Base-by-base conservation (phyloP, 2,113 vertebrate genomes). In the Ibidorhyncha struthersii region DNA sequence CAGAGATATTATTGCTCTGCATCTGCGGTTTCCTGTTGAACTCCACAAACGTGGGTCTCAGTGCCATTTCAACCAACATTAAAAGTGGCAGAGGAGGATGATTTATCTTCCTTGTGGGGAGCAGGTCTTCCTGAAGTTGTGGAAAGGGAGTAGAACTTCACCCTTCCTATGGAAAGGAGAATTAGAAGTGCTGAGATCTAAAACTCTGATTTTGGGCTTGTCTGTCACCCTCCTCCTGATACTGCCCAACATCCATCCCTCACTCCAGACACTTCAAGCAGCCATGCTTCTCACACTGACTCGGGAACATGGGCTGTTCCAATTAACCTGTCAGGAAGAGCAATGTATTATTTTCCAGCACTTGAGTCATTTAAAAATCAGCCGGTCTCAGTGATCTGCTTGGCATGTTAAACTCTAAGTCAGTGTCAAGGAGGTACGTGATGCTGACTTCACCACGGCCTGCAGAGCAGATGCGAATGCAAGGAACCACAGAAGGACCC, bases 321-420 rank as follows among this genome's bases (percentile, higher is more conserved):
- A 97, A 97, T 97, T 96, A 97, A 96, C 74, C 93, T 97, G 96
- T 97, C 97, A 97, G 91, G 73, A 95, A 96, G 93, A 97, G 93
- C 91, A 93, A 96, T 96, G 94, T 63, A 93, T 96, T 93, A 53
- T 96, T 96, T 79, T 62, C 70, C 86, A 89, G 78, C 74, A 76
- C 86, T 70, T 4, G 6, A 97, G 78, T 87, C 62, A 80, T 95
- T 97, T 95, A 91, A 95, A 96, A 97, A 93, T 82, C 89, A 86
- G 78, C 86, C 82, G 89, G 86, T 91, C 77, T 96, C 95, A 47
- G 89, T 50, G 87, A 85, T 89, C 91, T 62, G 86, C 82, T 88
- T 94, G 94, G 93, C 89, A 94, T 95, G 81, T 85, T 97, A 96
- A 96, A 78, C 69, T 91, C 73, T 38, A 73, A 70, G 66, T 34